Evolutionary conservation across 2,113 vertebrate genomes (phyloP).

Genomic region (Tonatia bakeri): DNA sequence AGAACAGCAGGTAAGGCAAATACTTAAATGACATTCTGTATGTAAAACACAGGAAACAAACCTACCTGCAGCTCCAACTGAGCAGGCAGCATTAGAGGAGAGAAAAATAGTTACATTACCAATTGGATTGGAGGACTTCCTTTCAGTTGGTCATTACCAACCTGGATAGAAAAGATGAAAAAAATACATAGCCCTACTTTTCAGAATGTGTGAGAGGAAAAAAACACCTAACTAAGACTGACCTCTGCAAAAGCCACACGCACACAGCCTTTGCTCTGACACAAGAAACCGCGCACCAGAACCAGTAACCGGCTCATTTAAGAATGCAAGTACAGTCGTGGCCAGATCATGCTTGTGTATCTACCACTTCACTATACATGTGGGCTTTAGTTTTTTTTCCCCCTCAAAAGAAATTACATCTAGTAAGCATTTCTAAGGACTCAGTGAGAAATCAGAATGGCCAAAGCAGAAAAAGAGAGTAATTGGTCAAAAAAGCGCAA

Average conservation of each 20-base stretch:
- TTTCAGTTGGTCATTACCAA: conserved; percentile 66
- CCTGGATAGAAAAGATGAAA: conserved; percentile 66
- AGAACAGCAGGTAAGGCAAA: conserved; percentile 70
- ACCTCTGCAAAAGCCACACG: neutral
- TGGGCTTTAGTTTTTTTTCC: neutral
- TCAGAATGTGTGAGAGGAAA: conserved; percentile 33
- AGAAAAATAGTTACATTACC: conserved; percentile 83
- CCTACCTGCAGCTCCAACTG: conserved; percentile 97
- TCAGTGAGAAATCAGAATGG: conserved; percentile 46
- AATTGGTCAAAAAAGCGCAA: neutral
- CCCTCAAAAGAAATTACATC: neutral
- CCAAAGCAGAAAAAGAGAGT: conserved; percentile 29
- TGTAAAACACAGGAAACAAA: conserved; percentile 75
- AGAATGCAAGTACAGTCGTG: neutral
- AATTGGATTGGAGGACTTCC: conserved; percentile 77
- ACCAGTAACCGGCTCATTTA: neutral
- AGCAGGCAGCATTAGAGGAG: conserved; percentile 85
- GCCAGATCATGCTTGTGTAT: neutral
- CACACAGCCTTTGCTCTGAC: neutral
- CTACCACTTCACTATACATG: neutral
- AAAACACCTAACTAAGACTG: conserved; percentile 9
- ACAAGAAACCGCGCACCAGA: neutral
- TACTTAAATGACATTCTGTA: conserved; percentile 60
- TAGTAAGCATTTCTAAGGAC: conserved; percentile 4
- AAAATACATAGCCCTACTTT: conserved; percentile 62